Evolutionary conservation across 2,797 vertebrate genomes (phyloP), one percentile per base, ranked within the genome.

Genomic region (Bucorvus abyssinicus): DNA sequence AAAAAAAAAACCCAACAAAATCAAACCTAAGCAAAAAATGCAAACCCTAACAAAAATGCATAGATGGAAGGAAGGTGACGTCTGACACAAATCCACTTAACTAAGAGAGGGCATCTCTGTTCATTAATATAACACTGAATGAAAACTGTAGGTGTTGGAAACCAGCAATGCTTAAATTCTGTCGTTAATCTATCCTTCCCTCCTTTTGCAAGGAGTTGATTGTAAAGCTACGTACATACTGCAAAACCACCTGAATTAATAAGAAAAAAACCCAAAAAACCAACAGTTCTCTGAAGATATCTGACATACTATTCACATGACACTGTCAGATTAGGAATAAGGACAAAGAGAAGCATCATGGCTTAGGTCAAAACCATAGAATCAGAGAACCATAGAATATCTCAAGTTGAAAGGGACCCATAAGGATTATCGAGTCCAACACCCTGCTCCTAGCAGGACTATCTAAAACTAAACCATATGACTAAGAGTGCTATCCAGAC

Each of bases 161-260:
- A 15, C 4, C 42, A 75, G 26, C 89, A 90, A 68, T 45, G 12
- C 15, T 24, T 59, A 73, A 63, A 34, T 34, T 55, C 27, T 52
- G 4, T 12, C 6, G 2, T 67, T 80, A 59, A 59, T 0, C 7
- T 65, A 27, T 6, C 5, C 14, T 2, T 59, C 6, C 5, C 12
- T 68, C 23, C 29, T 69, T 94, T 71, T 69, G 8, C 42, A 79
- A 91, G 18, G 32, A 61, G 4, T 13, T 53, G 16, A 47, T 17
- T 53, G 23, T 36, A 78, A 84, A 75, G 18, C 13, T 52, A 30
- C 1, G 2, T 3, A 14, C 16, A 11, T 14, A 40, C 23, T 75
- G 10, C 4, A 52, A 60, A 83, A 26, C 3, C 6, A 29, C 1
- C 14, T 38, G 15, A 42, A 23, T 42, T 16, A 53, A 60, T 45